Evolutionary conservation across 2,888 invertebrate genomes (phyloP), one percentile per base, ranked within the genome.

Genomic region (Stenurella melanura): DNA sequence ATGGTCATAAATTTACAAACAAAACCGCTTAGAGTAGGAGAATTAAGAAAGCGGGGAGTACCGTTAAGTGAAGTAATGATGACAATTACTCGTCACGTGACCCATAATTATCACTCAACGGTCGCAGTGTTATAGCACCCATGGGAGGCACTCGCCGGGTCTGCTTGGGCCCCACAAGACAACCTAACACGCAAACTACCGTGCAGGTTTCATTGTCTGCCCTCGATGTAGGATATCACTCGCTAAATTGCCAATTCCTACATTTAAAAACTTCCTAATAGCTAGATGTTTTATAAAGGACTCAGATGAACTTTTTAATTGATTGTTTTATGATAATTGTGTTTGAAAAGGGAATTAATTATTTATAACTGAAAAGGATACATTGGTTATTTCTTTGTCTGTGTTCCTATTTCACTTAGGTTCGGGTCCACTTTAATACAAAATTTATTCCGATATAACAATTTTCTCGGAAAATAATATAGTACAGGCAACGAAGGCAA

Each of bases 61-160:
- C 68, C 18, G 54, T 74, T 74, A 18, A 34, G 77, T 75, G 75
- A 73, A 86, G 83, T 87, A 88, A 87, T 84, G 88, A 85, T 85
- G 85, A 87, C 87, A 88, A 88, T 89, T 88, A 88, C 85, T 81
- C 84, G 86, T 88, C 88, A 88, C 88, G 89, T 88, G 88, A 89
- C 87, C 87, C 84, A 86, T 88, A 89, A 89, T 89, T 89, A 88
- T 88, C 87, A 87, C 87, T 88, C 87, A 88, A 87, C 87, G 87
- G 87, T 85, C 85, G 83, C 82, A 79, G 83, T 81, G 84, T 88
- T 83, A 83, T 67, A 81, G 85, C 81, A 77, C 85, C 76, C 86
- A 19, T 26, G 85, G 82, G 85, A 83, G 77, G 74, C 78, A 78
- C 81, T 80, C 75, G 75, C 71, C 78, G 78, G 78, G 78, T 67